phyloP scores from a whole-genome alignment of 2,888 invertebrate species.

The Apotomis betuletana region DNA sequence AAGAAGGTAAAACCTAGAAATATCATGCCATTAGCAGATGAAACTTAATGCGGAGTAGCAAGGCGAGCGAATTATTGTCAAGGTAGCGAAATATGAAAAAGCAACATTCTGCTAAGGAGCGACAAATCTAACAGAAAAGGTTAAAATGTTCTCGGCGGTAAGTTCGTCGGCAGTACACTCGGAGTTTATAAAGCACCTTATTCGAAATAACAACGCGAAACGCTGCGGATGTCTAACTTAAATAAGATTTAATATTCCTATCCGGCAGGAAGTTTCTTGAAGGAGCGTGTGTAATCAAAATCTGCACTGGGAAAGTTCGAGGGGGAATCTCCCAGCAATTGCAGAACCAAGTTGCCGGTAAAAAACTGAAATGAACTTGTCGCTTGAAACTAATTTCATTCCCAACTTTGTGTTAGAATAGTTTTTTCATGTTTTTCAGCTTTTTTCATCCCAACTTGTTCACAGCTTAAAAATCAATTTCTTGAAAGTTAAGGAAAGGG shows the following conservation, averaged over 20 bases:
- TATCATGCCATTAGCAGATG: constrained; percentile 56
- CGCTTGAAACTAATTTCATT: constrained; percentile 82
- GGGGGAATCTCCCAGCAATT: constrained; percentile 76
- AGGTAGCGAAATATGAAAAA: constrained; percentile 54
- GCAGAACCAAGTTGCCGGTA: constrained; percentile 72
- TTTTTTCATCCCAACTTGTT: constrained; percentile 70
- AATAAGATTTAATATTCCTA: constrained; percentile 84
- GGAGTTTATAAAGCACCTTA: constrained; percentile 78
- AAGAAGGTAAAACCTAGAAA: constrained; percentile 50
- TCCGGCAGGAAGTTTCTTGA: constrained; percentile 77
- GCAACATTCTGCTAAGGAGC: constrained; percentile 54
- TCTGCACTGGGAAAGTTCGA: constrained; percentile 77
- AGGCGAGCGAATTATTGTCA: constrained; percentile 55
- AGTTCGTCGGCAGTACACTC: constrained; percentile 58
- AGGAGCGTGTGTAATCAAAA: constrained; percentile 83
- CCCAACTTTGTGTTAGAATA: constrained; percentile 78
- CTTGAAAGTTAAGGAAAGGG: constrained; percentile 67
- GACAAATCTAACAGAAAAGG: constrained; percentile 58
- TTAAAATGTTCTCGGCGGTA: constrained; percentile 64
- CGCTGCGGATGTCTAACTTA: constrained; percentile 80
- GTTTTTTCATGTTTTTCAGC: constrained; percentile 73
- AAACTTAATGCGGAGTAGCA: constrained; percentile 49
- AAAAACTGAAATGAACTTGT: constrained; percentile 82
- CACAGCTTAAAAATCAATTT: constrained; percentile 81
- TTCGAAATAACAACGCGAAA: constrained; percentile 81